These are phyloP conservation scores for Limnephilus lunatus DNA, from an alignment of 2,888 invertebrate species.

Conservation along the genomic window DNA sequence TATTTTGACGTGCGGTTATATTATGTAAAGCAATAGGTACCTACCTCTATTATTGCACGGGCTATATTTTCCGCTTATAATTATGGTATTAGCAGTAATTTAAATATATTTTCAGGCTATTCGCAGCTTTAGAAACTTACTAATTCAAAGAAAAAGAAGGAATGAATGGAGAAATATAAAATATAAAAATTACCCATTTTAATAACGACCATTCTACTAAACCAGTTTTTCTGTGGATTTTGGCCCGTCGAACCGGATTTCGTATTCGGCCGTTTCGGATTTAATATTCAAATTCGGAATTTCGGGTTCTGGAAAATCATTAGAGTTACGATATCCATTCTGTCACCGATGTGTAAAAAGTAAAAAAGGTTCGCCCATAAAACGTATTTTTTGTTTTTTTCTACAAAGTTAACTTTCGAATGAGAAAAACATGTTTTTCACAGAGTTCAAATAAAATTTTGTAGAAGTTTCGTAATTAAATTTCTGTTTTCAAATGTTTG, in stretches of 20 bases:
- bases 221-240: neutral
- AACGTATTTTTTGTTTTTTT: neutral
- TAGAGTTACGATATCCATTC: slow-evolving; percentile 5
- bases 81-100: no score
- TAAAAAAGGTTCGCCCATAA: neutral
- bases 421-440: neutral
- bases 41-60: no score
- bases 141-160: no score
- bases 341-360: slow-evolving; percentile 10
- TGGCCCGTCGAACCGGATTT: slow-evolving; percentile 28
- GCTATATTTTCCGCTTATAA: no score
- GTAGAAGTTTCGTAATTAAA: neutral
- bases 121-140: no score
- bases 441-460: neutral
- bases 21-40: no score
- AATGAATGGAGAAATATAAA: no score
- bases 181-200: neutral
- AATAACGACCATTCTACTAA: neutral
- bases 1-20: no score
- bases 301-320: slow-evolving; percentile 6
- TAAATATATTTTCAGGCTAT: no score
- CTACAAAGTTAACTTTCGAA: neutral
- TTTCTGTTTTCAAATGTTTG: neutral
- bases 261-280: neutral
- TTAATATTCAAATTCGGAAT: neutral